phyloP scores from a whole-genome alignment of 2,113 vertebrate genomes.

The Australoheros scitulus region DNA sequence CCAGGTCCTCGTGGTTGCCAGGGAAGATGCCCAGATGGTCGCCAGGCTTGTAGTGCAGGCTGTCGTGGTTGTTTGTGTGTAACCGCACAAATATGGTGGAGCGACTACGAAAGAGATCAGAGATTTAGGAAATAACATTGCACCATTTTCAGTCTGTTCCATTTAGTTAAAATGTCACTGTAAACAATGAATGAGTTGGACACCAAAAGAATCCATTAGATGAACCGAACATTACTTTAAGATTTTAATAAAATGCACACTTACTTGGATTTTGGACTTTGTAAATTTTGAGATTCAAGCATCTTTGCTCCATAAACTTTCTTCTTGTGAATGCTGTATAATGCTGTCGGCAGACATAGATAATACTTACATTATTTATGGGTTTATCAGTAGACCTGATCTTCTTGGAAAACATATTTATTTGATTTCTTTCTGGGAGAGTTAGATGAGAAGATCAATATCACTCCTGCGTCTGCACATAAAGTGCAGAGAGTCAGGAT shows the following conservation, averaged over 20 bases:
- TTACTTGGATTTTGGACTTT: conserved; percentile 94
- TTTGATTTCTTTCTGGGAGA: neutral
- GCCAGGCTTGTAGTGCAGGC: conserved; percentile 89
- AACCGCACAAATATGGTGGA: conserved; percentile 93
- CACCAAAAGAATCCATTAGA: neutral
- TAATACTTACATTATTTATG: neutral
- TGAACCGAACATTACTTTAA: neutral
- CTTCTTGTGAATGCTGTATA: conserved; percentile 93
- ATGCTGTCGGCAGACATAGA: conserved; percentile 75
- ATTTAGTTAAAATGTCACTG: neutral
- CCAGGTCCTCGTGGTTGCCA: conserved; percentile 93
- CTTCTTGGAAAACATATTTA: neutral
- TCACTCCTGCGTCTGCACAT: fast-evolving
- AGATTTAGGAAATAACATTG: conserved; percentile 13
- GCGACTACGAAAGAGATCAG: conserved; percentile 79
- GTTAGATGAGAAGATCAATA: fast-evolving
- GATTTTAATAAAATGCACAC: conserved; percentile 25
- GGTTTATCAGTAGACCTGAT: neutral
- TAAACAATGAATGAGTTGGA: conserved; percentile 1
- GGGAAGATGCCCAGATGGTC: conserved; percentile 95
- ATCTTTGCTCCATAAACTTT: conserved; percentile 89
- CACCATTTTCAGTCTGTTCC: conserved; percentile 31
- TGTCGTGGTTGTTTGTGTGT: conserved; percentile 88
- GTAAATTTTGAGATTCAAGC: conserved; percentile 90
- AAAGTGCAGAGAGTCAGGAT: neutral